These are phyloP conservation scores for Picathartes gymnocephalus DNA, from an alignment of 2,113 vertebrate species.

Conservation along the genomic window DNA sequence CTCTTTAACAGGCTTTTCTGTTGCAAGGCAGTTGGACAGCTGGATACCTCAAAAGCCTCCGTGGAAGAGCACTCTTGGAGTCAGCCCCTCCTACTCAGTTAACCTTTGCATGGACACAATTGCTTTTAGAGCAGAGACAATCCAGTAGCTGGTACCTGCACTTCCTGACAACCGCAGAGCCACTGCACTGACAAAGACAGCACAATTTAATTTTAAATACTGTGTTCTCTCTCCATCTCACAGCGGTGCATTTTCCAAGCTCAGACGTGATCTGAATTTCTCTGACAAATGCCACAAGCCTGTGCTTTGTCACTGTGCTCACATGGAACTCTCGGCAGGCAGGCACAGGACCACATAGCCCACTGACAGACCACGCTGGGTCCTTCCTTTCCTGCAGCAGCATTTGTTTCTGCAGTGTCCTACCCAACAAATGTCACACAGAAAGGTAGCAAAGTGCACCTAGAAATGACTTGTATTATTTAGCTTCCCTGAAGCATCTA, in stretches of 20 bases:
- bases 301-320: background rate
- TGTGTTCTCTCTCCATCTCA: background rate
- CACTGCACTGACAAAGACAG: background rate
- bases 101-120: background rate
- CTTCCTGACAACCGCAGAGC: background rate
- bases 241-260: background rate
- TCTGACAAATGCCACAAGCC: background rate
- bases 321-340: background rate
- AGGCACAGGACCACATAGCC: background rate
- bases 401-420: background rate
- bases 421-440: background rate
- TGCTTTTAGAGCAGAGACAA: background rate
- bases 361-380: background rate
- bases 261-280: background rate
- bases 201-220: background rate
- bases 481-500: background rate
- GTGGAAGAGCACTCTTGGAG: background rate
- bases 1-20: background rate
- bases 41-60: background rate
- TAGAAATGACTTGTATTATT: background rate
- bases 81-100: background rate
- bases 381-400: background rate
- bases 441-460: background rate
- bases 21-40: background rate
- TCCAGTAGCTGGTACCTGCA: background rate